These are phyloP conservation scores for Gasteruption jaculator DNA, from an alignment of 2,888 invertebrate genomes.

Conservation along the genomic window DNA sequence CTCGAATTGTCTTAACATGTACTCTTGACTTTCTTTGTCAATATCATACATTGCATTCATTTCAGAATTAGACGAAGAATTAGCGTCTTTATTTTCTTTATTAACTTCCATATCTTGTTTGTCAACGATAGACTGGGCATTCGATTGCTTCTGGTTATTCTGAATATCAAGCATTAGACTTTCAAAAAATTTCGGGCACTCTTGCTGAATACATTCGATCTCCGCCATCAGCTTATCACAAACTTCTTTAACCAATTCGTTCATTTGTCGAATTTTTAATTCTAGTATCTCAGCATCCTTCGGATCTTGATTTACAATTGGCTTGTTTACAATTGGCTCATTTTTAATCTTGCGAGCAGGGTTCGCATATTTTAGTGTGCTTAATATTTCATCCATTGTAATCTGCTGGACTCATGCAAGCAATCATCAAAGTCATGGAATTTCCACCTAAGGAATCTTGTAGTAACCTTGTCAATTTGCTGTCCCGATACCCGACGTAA, in stretches of 20 bases:
- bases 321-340: too few relatives aligned
- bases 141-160: too few relatives aligned
- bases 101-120: slow-evolving; percentile 17
- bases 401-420: slow-evolving; percentile 88
- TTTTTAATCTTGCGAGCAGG: slow-evolving; percentile 78
- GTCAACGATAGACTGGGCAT: slow-evolving; percentile 36
- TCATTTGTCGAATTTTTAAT: slow-evolving; percentile 64
- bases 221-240: slow-evolving; percentile 64
- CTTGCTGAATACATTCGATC: slow-evolving; percentile 57
- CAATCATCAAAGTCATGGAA: slow-evolving; percentile 91
- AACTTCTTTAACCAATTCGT: slow-evolving; percentile 65
- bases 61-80: too few relatives aligned
- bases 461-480: slow-evolving; percentile 83
- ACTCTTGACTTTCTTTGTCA: slow-evolving; percentile 60
- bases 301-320: slow-evolving; percentile 80
- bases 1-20: slow-evolving; percentile 64
- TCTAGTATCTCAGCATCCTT: slow-evolving; percentile 71
- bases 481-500: slow-evolving; percentile 87
- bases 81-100: slow-evolving; percentile 19
- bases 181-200: slow-evolving; percentile 58
- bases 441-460: slow-evolving; percentile 96
- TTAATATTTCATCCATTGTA: slow-evolving; percentile 76
- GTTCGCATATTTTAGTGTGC: slow-evolving; percentile 86
- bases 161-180: slow-evolving; percentile 39
- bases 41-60: too few relatives aligned